Evolutionary conservation across 2,888 invertebrate genomes (phyloP).

Genomic region (Tryphoninae sp.): DNA sequence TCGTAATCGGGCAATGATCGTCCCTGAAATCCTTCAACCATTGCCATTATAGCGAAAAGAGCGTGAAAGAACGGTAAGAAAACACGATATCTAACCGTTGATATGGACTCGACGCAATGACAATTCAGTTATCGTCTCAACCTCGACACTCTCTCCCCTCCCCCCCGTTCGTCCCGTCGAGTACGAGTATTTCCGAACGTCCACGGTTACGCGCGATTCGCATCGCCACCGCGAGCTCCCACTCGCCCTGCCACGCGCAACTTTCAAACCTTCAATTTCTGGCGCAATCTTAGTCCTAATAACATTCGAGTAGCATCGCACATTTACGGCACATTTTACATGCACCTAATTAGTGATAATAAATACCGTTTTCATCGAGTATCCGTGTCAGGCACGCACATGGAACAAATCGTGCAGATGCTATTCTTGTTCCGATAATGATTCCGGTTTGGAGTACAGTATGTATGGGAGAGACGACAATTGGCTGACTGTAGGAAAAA

Average conservation of each 20-base stretch:
- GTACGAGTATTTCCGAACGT: slow-evolving; percentile 10
- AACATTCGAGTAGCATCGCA: background rate
- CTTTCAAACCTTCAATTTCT: background rate
- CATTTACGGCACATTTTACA: background rate
- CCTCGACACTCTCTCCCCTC: background rate
- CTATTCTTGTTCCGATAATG: too few relatives aligned
- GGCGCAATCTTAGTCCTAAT: too few relatives aligned
- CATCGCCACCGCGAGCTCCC: too few relatives aligned
- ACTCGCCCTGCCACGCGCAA: background rate
- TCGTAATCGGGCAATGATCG: slow-evolving; percentile 82
- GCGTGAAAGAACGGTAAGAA: background rate
- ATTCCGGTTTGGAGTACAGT: background rate
- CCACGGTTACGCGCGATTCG: slow-evolving; percentile 6
- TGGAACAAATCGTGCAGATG: too few relatives aligned
- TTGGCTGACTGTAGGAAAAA: background rate
- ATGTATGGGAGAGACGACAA: background rate
- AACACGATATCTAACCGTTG: background rate
- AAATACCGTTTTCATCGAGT: too few relatives aligned
- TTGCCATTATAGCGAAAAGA: slow-evolving; percentile 69
- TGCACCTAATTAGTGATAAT: background rate
- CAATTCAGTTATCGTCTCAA: slow-evolving; percentile 63
- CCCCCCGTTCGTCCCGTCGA: background rate
- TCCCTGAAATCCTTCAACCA: slow-evolving; percentile 75
- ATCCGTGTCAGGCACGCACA: too few relatives aligned
- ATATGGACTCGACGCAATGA: slow-evolving; percentile 63